Evolutionary conservation across 2,888 invertebrate species (phyloP), one percentile per base, ranked within the genome.

Genomic region (Phaonia tiefii): DNA sequence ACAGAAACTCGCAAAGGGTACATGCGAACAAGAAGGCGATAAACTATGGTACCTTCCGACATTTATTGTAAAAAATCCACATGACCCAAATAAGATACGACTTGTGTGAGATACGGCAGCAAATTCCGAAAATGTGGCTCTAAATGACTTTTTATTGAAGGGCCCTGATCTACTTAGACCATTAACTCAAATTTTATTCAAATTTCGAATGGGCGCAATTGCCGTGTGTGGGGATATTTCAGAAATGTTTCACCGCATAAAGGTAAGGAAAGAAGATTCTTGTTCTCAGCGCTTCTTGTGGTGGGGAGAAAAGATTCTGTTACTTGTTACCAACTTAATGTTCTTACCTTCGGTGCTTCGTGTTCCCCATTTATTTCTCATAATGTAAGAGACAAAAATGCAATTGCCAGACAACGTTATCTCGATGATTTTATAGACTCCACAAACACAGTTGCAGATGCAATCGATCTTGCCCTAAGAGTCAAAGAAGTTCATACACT

Each of bases 121-220:
- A 10, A 74, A 79, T 15, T 54, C 69, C n/a, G 49, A 15, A 7
- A 46, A 54, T 11, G 22, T 22, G 13, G 17, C 71, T 1, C 20
- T 79, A 3, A 79, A 75, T 5, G 75, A 78, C 31, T 75, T 78
- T 37, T 42, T n/a, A n/a, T n/a, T n/a, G n/a, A n/a, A n/a, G n/a
- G n/a, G n/a, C n/a, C n/a, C n/a, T n/a, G n/a, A 37, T 37, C 5
- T 7, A 7, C 4, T 56, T 26, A 56, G 7, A n/a, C 26, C 26
- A 7, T 10, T 56, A 4, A 56, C 11, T 22, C 7, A 56, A 3
- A 56, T 56, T 22, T 26, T 25, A 1, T 56, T 56, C 22, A 56
- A 56, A 25, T 56, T 56, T 56, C 56, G 56, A 56, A 26, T 26
- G 8, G 26, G 56, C 5, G 56, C 56, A 10, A 10, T 56, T 25